Evolutionary conservation across 2,888 invertebrate species (phyloP).

Genomic region (Blastobasis adustella): DNA sequence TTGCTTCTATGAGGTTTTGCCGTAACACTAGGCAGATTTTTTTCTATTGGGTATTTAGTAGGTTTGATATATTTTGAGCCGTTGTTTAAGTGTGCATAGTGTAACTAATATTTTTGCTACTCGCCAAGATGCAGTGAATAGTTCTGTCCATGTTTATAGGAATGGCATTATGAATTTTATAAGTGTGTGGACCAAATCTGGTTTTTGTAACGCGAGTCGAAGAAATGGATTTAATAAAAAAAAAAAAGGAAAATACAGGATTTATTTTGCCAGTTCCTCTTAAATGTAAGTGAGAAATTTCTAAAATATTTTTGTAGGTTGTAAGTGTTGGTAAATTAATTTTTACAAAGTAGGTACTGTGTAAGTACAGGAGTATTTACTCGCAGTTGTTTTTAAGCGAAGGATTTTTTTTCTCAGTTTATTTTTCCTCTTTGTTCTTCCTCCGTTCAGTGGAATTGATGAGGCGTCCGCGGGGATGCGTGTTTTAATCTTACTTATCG

Average conservation of each 20-base stretch:
- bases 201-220: conserved; percentile 36
- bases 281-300: conserved; percentile 72
- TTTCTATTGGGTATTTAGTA: conserved; percentile 66
- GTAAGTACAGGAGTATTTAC: conserved; percentile 58
- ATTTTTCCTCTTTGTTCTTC: conserved; percentile 12
- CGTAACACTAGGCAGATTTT: conserved; percentile 43
- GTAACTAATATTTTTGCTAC: conserved; percentile 70
- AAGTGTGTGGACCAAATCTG: conserved; percentile 61
- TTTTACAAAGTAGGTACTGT: conserved; percentile 55
- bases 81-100: conserved; percentile 62
- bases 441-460: conserved; percentile 30
- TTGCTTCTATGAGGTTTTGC: conserved; percentile 55
- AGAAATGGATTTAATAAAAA: conserved; percentile 21
- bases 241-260: conserved; percentile 53
- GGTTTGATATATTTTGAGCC: conserved; percentile 66
- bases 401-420: conserved; percentile 27
- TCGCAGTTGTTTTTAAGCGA: conserved; percentile 23
- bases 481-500: conserved; percentile 41
- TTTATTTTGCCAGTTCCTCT: conserved; percentile 75
- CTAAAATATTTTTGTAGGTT: conserved; percentile 69
- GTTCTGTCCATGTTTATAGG: conserved; percentile 62
- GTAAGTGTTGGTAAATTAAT: conserved; percentile 69
- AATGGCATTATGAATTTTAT: conserved; percentile 68
- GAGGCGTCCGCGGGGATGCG: conserved; percentile 37
- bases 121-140: conserved; percentile 49